These are phyloP conservation scores for Pangasianodon hypophthalmus DNA, from an alignment of 2,113 vertebrate genomes.

Conservation along the genomic window DNA sequence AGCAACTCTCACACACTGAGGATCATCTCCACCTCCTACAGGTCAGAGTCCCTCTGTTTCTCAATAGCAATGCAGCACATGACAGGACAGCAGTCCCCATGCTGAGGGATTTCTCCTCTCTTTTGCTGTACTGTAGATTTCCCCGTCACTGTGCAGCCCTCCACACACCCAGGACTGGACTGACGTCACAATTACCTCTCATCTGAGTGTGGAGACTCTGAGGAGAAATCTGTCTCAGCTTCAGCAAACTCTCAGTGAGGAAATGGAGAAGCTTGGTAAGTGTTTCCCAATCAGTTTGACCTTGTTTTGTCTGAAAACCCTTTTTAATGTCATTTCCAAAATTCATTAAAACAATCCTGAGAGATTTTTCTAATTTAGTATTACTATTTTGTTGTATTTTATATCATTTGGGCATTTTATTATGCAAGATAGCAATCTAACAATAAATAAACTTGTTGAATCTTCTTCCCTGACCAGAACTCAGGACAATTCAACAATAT, in stretches of 20 bases:
- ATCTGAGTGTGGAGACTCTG: constrained; percentile 5
- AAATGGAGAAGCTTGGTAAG: neutral
- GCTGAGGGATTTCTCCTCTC: constrained; percentile 20
- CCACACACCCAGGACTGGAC: neutral
- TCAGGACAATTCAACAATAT: constrained; percentile 8
- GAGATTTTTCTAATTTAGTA: no score
- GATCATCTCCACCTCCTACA: constrained; percentile 24
- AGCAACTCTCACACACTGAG: constrained; percentile 20
- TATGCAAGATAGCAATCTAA: no score
- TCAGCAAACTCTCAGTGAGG: neutral
- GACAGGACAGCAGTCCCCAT: constrained; percentile 14
- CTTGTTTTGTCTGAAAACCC: no score
- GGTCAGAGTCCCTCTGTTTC: constrained; percentile 14
- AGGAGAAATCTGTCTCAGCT: neutral
- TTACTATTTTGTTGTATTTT: no score
- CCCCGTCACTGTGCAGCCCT: constrained; percentile 11
- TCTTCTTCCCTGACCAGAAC: neutral
- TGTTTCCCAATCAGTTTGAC: no score
- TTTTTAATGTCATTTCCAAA: no score
- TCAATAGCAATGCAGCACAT: neutral
- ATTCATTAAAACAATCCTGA: no score
- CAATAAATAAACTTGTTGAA: no score
- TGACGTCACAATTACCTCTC: neutral
- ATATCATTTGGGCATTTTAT: no score
- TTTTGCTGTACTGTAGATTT: constrained; percentile 22